phyloP scores from a whole-genome alignment of 2,113 vertebrate species.

The Leucoraja erinaceus region DNA sequence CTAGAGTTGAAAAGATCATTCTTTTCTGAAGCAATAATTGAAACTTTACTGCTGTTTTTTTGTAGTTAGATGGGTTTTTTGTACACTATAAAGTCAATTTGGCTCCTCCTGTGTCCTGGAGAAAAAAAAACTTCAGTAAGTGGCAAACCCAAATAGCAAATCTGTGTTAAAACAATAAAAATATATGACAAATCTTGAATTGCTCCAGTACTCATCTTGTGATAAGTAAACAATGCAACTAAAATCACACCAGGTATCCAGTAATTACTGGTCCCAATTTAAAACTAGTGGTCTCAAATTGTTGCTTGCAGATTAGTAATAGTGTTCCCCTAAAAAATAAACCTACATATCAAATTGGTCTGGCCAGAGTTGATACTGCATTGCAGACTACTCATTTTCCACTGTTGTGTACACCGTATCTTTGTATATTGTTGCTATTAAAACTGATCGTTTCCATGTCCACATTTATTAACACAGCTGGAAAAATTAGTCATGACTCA shows the following conservation, averaged over 20 bases:
- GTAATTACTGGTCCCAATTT: conserved; percentile 23
- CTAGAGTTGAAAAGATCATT: background rate
- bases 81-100: background rate
- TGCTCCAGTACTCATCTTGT: conserved; percentile 7
- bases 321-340: conserved; percentile 7
- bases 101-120: no score
- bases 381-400: conserved; percentile 25
- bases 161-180: conserved; percentile 7
- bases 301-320: conserved; percentile 26
- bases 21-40: background rate
- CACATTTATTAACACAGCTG: conserved; percentile 69
- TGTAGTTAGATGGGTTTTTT: no score
- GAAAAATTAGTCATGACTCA: conserved; percentile 99
- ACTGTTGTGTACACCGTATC: conserved; percentile 29
- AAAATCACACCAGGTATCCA: conserved; percentile 7
- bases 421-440: conserved; percentile 29
- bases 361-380: conserved; percentile 8
- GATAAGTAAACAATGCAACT: background rate
- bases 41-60: background rate
- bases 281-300: conserved; percentile 31
- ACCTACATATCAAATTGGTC: conserved; percentile 37
- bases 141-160: background rate
- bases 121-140: background rate
- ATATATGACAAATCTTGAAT: background rate
- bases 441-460: conserved; percentile 26